These are phyloP conservation scores for Melanocharis versteri DNA, from an alignment of 2,113 vertebrate genomes.

Conservation along the genomic window DNA sequence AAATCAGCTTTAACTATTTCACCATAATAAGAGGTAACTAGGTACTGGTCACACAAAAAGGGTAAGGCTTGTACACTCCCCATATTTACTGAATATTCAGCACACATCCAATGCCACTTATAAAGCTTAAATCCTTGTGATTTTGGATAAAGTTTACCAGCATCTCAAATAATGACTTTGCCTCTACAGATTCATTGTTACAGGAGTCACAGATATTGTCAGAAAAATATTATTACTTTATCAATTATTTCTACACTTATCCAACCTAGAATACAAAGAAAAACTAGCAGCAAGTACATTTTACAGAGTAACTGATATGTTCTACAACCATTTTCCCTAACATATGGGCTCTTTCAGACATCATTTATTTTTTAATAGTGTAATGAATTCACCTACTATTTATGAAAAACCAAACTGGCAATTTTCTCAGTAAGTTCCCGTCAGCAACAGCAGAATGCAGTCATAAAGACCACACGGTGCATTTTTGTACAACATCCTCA, in stretches of 20 bases:
- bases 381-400: background rate
- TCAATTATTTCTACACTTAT: background rate
- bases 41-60: rapidly evolving
- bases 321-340: background rate
- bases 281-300: background rate
- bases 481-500: background rate
- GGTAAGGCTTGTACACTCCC: background rate
- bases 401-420: background rate
- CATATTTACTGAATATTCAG: background rate
- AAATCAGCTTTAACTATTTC: background rate
- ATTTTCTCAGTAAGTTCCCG: background rate
- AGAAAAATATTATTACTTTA: background rate
- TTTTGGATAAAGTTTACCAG: background rate
- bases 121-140: background rate
- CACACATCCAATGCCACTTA: background rate
- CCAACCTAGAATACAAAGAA: background rate
- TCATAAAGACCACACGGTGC: background rate
- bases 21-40: background rate
- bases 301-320: background rate
- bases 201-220: background rate
- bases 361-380: background rate
- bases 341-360: background rate
- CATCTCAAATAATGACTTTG: background rate
- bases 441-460: background rate
- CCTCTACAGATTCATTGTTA: background rate